These are phyloP conservation scores for Parazoanthus darwini DNA, from an alignment of 92 coral and sea anemone species.

Conservation along the genomic window DNA sequence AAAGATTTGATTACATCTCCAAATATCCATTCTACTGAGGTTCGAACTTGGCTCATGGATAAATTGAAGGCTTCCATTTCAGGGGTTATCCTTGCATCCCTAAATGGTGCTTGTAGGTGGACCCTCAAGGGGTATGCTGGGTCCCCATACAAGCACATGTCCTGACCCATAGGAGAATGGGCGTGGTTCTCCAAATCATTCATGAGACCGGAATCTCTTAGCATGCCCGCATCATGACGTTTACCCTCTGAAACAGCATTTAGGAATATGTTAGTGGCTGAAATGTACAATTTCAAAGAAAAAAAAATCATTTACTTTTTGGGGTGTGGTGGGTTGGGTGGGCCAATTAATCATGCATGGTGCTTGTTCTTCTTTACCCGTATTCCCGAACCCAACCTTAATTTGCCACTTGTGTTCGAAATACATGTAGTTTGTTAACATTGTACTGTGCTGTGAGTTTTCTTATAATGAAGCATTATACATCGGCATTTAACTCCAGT, in stretches of 20 bases:
- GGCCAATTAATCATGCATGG: background rate
- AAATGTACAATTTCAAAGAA: no score
- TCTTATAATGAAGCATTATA: background rate
- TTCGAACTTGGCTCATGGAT: background rate
- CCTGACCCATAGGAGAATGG: background rate
- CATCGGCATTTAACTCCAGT: background rate
- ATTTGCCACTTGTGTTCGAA: background rate
- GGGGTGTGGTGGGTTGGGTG: background rate
- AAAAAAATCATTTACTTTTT: background rate
- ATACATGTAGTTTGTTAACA: no score
- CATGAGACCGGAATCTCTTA: conserved; percentile 1
- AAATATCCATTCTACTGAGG: background rate
- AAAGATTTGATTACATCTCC: conserved; percentile 3
- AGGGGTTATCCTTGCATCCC: background rate
- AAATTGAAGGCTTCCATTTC: background rate
- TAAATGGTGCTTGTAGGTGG: background rate
- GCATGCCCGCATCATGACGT: background rate
- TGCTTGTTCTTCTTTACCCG: conserved; percentile 2
- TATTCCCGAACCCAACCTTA: background rate
- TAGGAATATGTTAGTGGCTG: background rate
- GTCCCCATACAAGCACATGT: conserved; percentile 3
- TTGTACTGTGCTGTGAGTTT: no score
- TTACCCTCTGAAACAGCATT: background rate
- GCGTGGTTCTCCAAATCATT: background rate
- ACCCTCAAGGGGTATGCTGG: background rate